These are phyloP conservation scores for Brachyhypopomus gauderio DNA, from an alignment of 2,113 vertebrate genomes.

Conservation along the genomic window DNA sequence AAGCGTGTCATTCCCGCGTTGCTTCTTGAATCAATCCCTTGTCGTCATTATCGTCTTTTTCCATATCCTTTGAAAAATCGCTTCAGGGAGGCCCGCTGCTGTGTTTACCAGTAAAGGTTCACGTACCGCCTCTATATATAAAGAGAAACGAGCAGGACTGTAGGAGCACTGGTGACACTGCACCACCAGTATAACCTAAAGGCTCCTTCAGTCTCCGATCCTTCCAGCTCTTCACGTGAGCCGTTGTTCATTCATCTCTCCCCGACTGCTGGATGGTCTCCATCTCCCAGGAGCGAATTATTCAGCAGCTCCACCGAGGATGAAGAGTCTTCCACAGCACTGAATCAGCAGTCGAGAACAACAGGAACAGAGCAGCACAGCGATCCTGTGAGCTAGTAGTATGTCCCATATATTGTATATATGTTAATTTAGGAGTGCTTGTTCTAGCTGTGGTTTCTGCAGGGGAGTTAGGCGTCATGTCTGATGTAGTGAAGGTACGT, in stretches of 20 bases:
- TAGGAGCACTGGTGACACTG: neutral
- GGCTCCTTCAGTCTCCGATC: neutral
- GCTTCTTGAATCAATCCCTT: neutral
- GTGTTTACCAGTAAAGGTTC: constrained; percentile 3
- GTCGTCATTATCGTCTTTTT: neutral
- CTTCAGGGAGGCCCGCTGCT: neutral
- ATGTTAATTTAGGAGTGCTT: too few species aligned
- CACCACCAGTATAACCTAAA: constrained; percentile 1
- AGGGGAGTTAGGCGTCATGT: too few species aligned
- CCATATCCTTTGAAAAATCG: constrained; percentile 1
- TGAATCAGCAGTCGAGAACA: neutral
- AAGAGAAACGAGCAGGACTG: constrained; percentile 6
- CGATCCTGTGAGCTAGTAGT: neutral
- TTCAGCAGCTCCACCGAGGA: too few species aligned
- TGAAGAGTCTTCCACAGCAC: neutral
- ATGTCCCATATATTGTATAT: too few species aligned
- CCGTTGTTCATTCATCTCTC: neutral
- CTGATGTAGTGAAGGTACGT: too few species aligned
- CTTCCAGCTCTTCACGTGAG: neutral
- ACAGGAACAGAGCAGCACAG: neutral
- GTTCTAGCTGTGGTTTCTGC: too few species aligned
- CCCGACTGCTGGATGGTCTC: neutral
- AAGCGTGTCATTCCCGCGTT: neutral
- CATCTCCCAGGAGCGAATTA: too few species aligned
- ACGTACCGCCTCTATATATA: neutral